Evolutionary conservation across 2,888 invertebrate genomes (phyloP), one percentile per base, ranked within the genome.

Genomic region (Nephrotoma guestfalica): DNA sequence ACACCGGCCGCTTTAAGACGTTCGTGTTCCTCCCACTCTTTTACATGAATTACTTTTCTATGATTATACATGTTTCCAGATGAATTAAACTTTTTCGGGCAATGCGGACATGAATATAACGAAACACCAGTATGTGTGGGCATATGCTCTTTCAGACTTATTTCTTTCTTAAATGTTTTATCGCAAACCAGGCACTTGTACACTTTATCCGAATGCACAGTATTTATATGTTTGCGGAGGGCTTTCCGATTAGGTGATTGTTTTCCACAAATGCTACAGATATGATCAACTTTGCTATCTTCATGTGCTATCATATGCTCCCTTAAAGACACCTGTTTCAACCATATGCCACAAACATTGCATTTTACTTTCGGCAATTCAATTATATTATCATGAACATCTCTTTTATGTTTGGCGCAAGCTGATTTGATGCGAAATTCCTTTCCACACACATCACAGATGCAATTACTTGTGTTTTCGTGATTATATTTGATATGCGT

Each of bases 361-460:
- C 87, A 87, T 71, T 87, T 86, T 41, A 87, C 30, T 30, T 86
- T 87, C 7, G 86, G 87, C 30, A 85, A 86, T 11, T 86, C 85
- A 7, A 57, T n/a, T n/a, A 57, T 83, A n/a, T 84, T 83, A 83
- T 83, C 83, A 86, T 91, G 91, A 18, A 41, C 41, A 87, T 90
- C 90, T 57, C 89, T 86, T n/a, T 57, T 4, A 88, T 91, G 91
- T 1, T 90, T 90, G 85, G 90, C 89, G 86, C 91, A 91, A 15
- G 90, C 89, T 0, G 90, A 89, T 11, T 89, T 89, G 3, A 90
- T 91, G 0, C 90, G 89, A 86, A 91, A 91, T 6, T 90, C 90
- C 88, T 91, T 91, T 2, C 91, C 91, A 47, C 91, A 91, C 9
- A 91, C 90, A 88, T 91, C 87, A 86, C 87, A 87, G 1, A 85